A percentile compares a stretch with the other conserved stretches of the same genome.
phyloP scores from a whole-genome alignment of 2,888 invertebrate species.

The Drosophila nr. perissopoda region DNA sequence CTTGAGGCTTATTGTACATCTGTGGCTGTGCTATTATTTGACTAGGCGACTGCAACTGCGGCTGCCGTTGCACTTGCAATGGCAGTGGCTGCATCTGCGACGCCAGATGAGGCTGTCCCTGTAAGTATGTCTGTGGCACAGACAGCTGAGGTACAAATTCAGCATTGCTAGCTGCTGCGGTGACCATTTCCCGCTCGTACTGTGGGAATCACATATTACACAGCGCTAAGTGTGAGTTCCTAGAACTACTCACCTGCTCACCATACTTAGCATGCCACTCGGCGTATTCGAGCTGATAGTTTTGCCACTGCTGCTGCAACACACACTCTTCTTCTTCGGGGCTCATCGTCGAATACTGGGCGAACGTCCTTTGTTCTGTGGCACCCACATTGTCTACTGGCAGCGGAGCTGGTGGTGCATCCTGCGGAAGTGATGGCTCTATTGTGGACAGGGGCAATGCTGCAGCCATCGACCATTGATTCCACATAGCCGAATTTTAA shows the following conservation, averaged over 20 bases:
- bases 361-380: neutral
- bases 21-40: slow-evolving; percentile 80
- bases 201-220: slow-evolving; percentile 28
- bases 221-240: neutral
- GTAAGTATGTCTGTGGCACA: slow-evolving; percentile 23
- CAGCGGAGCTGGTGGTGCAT: neutral
- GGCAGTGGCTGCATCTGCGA: slow-evolving; percentile 7
- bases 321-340: neutral
- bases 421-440: neutral
- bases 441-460: neutral
- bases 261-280: neutral
- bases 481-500: neutral
- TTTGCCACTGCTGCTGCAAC: neutral
- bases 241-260: neutral
- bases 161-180: slow-evolving; percentile 61
- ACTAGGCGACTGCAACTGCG: slow-evolving; percentile 21
- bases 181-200: slow-evolving; percentile 84
- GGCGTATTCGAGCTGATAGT: neutral
- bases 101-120: neutral
- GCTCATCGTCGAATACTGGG: neutral
- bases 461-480: neutral
- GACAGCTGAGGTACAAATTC: slow-evolving; percentile 4
- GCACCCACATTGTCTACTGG: neutral
- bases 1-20: slow-evolving; percentile 76
- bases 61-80: slow-evolving; percentile 23